Percentiles rank a stretch among this genome's conserved stretches.
Conservation (phyloP, 2,113 vertebrate species). For the Probosciger aterrimus region DNA sequence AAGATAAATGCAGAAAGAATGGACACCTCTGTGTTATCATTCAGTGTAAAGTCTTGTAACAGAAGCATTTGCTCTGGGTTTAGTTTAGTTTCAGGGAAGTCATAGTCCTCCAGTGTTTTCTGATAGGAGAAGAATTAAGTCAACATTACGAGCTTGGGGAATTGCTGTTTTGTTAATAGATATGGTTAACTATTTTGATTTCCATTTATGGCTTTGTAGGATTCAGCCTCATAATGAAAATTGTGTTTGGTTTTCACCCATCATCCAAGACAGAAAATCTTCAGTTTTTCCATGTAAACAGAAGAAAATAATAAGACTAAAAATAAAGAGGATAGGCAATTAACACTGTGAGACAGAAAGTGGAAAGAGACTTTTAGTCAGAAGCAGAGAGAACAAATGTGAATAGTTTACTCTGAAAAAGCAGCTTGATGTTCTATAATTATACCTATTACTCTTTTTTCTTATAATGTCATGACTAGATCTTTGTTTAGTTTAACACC, state of each 20-base stretch:
- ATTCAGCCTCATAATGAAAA: background rate
- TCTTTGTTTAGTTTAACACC: background rate
- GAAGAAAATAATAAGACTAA: conserved; percentile 7
- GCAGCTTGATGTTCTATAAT: background rate
- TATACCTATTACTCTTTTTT: background rate
- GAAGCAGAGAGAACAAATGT: background rate
- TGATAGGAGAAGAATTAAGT: background rate
- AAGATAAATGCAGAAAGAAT: background rate
- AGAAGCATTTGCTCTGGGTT: background rate
- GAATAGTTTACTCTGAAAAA: background rate
- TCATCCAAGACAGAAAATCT: background rate
- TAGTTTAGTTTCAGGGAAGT: background rate
- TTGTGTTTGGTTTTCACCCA: background rate
- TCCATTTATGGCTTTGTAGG: background rate
- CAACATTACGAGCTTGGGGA: background rate
- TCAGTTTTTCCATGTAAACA: conserved; percentile 40
- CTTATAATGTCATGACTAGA: background rate
- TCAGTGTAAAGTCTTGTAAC: background rate
- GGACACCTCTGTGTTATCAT: background rate
- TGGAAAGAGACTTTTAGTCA: background rate
- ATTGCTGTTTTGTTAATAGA: background rate
- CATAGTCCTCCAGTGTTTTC: background rate
- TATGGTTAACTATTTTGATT: background rate
- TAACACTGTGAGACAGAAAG: background rate
- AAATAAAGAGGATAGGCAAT: background rate